Evolutionary conservation across 2,113 vertebrate genomes (phyloP).

Genomic region (Sinocyclocheilus grahami): DNA sequence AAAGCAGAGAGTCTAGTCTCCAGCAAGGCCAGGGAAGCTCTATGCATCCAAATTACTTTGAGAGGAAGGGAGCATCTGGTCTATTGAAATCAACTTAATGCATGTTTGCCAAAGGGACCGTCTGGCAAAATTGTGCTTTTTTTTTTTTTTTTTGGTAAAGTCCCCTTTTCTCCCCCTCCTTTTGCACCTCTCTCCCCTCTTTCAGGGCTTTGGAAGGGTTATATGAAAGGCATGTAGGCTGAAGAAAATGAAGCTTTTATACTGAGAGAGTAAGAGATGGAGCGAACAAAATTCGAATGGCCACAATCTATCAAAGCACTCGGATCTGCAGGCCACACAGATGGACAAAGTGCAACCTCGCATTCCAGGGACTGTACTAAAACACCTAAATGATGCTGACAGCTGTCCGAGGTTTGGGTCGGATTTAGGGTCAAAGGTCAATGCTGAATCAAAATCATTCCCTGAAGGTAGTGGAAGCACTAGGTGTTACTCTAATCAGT

Average conservation of each 20-base stretch:
- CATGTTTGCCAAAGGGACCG: slow-evolving; percentile 58
- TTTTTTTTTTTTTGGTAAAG: slow-evolving; percentile 34
- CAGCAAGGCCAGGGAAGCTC: slow-evolving; percentile 57
- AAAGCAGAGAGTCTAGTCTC: slow-evolving; percentile 56
- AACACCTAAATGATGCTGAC: slow-evolving; percentile 12
- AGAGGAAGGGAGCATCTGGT: slow-evolving; percentile 64
- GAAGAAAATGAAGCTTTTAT: slow-evolving; percentile 54
- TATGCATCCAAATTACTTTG: slow-evolving; percentile 63
- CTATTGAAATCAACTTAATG: slow-evolving; percentile 65
- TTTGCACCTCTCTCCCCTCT: slow-evolving; percentile 37
- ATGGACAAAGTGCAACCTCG: background rate
- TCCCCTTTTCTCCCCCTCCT: slow-evolving; percentile 31
- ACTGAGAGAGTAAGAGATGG: slow-evolving; percentile 21
- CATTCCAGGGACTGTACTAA: background rate
- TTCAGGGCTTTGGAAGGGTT: slow-evolving; percentile 47
- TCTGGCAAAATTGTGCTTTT: slow-evolving; percentile 57
- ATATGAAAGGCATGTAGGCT: slow-evolving; percentile 47
- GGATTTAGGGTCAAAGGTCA: slow-evolving; percentile 23
- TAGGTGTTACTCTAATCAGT: slow-evolving; percentile 23
- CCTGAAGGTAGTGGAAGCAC: background rate
- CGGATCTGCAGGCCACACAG: background rate
- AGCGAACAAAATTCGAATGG: slow-evolving; percentile 23
- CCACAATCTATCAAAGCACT: slow-evolving; percentile 31
- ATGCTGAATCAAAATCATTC: background rate
- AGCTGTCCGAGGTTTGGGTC: slow-evolving; percentile 8